Evolutionary conservation across 2,113 vertebrate genomes (phyloP), one percentile per base, ranked within the genome.

Genomic region (Poicephalus gulielmi): DNA sequence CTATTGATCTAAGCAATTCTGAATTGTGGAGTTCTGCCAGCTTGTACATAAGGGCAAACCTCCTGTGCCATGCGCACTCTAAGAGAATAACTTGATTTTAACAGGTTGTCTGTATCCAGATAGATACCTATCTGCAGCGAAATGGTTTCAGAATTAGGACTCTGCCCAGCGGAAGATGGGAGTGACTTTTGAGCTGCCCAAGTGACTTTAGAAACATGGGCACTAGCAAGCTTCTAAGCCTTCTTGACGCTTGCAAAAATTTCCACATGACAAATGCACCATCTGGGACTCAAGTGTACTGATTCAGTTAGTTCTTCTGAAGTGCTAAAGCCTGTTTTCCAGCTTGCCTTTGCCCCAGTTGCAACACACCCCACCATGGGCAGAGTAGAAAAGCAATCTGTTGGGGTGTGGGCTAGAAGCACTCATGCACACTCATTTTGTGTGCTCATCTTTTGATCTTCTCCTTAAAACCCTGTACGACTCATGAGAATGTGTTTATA

Each of bases 361-460:
- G 31, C 92, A 95, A 77, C 27, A 16, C 41, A 63, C 30, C 47
- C 83, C 47, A 74, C 33, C 23, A n/a, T 88, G 76, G 53, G 22
- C 50, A 64, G 62, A 94, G 69, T 43, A 60, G 43, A 95, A 88
- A 96, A 93, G 31, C 27, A 97, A 86, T 76, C 30, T 84, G 30
- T 83, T 88, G 71, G 77, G 23, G 19, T 46, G 67, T 77, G 37
- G 11, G 17, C 30, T 79, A 83, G 80, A 95, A 84, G n/a, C 64
- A 86, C 43, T 63, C n/a, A 53, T 70, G 79, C 63, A n/a, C 79
- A 69, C 31, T 39, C n/a, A 86, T 76, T 76, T 49, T 82, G 74
- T 79, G 53, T 59, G 63, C 73, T 92, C 90, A 66, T 94, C 68
- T 93, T 94, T 95, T 97, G 83, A 82, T 91, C 49, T 94, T 43